Evolutionary conservation across 2,888 invertebrate species (phyloP).

Genomic region (Thereva unica): DNA sequence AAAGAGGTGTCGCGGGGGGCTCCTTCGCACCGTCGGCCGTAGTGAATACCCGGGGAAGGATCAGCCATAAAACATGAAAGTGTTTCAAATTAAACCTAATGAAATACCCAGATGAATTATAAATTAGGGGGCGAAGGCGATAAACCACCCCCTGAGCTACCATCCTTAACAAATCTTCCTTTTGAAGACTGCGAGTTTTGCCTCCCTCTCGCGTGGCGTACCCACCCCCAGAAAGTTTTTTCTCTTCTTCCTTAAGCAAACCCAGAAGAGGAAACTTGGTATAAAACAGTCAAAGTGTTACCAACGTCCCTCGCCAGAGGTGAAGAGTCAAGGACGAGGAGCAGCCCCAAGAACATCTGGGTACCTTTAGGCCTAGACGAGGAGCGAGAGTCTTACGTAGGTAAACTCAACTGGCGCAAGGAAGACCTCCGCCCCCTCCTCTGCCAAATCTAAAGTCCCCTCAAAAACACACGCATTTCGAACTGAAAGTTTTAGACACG

Average conservation of each 20-base stretch:
- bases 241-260: too few relatives aligned
- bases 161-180: conserved; percentile 11
- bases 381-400: too few relatives aligned
- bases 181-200: conserved; percentile 20
- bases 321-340: too few relatives aligned
- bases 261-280: too few relatives aligned
- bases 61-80: conserved; percentile 44
- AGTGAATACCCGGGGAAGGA: background rate
- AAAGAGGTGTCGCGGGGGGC: conserved; percentile 15
- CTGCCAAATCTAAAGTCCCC: too few relatives aligned
- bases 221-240: background rate
- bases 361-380: too few relatives aligned
- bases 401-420: too few relatives aligned
- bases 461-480: too few relatives aligned
- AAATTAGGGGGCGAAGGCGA: conserved; percentile 43
- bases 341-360: too few relatives aligned
- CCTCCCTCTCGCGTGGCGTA: background rate
- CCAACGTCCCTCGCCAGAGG: too few relatives aligned
- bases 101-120: conserved; percentile 49
- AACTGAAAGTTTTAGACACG: background rate
- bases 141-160: conserved; percentile 23
- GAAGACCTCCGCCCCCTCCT: too few relatives aligned
- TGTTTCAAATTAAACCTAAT: conserved; percentile 48
- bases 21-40: conserved; percentile 20
- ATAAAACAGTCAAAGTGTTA: too few relatives aligned